Evolutionary conservation across 1,140 invertebrate species (phyloP).

Genomic region (Sycobia sp.): DNA sequence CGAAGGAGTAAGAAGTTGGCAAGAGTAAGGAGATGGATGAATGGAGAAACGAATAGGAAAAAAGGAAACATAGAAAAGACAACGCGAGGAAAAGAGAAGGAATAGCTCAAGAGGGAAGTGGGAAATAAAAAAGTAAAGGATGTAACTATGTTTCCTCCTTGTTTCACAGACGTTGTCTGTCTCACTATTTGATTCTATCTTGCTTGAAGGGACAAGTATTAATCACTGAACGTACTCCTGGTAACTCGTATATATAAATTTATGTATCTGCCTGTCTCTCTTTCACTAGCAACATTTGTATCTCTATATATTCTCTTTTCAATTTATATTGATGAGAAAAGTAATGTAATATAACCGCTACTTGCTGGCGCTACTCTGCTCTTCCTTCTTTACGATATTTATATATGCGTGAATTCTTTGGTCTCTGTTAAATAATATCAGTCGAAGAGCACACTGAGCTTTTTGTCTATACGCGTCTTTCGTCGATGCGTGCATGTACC

Average conservation of each 20-base stretch:
- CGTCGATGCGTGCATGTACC: too few relatives aligned
- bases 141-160: not conserved
- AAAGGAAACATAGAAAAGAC: not conserved
- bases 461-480: too few relatives aligned
- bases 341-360: too few relatives aligned
- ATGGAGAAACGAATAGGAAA: not conserved
- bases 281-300: not conserved
- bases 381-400: too few relatives aligned
- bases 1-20: not conserved
- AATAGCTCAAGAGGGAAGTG: not conserved
- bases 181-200: not conserved
- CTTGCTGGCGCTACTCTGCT: too few relatives aligned
- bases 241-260: too few relatives aligned
- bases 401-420: too few relatives aligned
- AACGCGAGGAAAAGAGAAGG: not conserved
- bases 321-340: too few relatives aligned
- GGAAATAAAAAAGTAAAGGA: conserved; percentile 4
- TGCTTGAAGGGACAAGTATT: too few relatives aligned
- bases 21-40: not conserved
- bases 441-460: too few relatives aligned
- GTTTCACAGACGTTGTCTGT: not conserved
- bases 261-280: not conserved
- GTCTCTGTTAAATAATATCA: too few relatives aligned
- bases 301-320: not conserved
- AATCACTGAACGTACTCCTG: too few relatives aligned